A percentile compares a stretch with the other conserved stretches of the same genome.
Conservation (phyloP, 1,140 invertebrate species). For the Ylistrum balloti region DNA sequence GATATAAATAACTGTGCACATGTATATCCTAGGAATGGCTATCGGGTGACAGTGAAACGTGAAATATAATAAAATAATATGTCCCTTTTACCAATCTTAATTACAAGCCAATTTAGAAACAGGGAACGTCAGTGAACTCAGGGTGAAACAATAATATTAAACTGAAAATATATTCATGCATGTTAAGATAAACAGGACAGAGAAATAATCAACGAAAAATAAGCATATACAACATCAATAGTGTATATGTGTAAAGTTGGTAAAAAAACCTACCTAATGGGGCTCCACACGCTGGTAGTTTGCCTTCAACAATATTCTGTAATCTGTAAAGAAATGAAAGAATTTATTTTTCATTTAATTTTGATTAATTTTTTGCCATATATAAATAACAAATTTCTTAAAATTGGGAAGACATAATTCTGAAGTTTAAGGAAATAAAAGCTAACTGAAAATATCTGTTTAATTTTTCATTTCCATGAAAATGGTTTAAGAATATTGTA, state of each 20-base stretch:
- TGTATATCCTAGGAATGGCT: constrained; percentile 4
- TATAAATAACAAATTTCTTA: too few relatives aligned
- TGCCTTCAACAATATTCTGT: constrained; percentile 60
- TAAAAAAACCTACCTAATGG: constrained; percentile 46
- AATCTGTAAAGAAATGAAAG: constrained; percentile 54
- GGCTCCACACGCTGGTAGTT: constrained; percentile 50
- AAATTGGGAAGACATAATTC: too few relatives aligned
- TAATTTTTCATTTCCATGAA: too few relatives aligned
- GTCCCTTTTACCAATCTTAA: background rate
- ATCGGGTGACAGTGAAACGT: background rate
- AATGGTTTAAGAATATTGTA: too few relatives aligned
- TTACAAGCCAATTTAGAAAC: background rate
- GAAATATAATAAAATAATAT: constrained; percentile 4
- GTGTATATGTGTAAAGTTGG: background rate
- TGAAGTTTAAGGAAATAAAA: too few relatives aligned
- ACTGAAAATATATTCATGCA: background rate
- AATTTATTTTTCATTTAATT: background rate
- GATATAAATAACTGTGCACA: background rate
- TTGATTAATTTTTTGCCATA: background rate
- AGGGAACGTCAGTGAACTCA: background rate
- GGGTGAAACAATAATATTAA: constrained; percentile 28
- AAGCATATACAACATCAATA: background rate
- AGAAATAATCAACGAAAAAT: background rate
- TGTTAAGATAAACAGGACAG: background rate
- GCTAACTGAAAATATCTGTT: too few relatives aligned